A percentile compares a stretch with the other conserved stretches of the same genome.
Conservation (phyloP, 2,113 vertebrate species). For the Turnix velox region DNA sequence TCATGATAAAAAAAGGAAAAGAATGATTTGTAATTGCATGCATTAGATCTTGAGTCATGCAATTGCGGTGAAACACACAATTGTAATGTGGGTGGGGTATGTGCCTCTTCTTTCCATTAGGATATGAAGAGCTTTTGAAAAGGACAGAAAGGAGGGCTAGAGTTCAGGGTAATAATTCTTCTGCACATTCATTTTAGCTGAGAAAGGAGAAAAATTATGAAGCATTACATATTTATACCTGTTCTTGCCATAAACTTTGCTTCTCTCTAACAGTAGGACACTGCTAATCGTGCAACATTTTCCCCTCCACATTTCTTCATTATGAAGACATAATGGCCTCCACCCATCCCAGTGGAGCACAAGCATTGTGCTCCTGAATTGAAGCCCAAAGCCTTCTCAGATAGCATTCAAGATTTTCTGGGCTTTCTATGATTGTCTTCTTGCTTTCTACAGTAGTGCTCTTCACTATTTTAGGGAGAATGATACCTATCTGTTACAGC, state of each 20-base stretch:
- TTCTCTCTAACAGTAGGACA: neutral
- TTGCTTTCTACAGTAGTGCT: neutral
- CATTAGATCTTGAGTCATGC: neutral
- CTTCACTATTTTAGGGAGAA: neutral
- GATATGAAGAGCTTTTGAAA: neutral
- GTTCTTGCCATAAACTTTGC: neutral
- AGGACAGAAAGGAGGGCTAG: neutral
- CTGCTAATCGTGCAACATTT: neutral
- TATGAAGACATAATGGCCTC: neutral
- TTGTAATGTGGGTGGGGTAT: neutral
- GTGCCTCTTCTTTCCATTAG: neutral
- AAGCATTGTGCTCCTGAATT: neutral
- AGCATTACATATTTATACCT: neutral
- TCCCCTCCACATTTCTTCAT: slow-evolving; percentile 20
- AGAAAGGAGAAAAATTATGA: neutral
- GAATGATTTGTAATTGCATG: neutral
- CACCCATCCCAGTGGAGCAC: slow-evolving; percentile 25
- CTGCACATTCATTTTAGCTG: neutral
- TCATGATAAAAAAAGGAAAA: slow-evolving; percentile 10
- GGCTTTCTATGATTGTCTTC: neutral
- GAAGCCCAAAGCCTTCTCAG: neutral
- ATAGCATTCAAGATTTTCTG: neutral
- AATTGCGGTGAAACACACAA: neutral
- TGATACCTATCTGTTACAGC: neutral
- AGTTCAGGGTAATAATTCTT: neutral